phyloP scores from a whole-genome alignment of 2,113 vertebrate species.

The Damaliscus lunatus region DNA sequence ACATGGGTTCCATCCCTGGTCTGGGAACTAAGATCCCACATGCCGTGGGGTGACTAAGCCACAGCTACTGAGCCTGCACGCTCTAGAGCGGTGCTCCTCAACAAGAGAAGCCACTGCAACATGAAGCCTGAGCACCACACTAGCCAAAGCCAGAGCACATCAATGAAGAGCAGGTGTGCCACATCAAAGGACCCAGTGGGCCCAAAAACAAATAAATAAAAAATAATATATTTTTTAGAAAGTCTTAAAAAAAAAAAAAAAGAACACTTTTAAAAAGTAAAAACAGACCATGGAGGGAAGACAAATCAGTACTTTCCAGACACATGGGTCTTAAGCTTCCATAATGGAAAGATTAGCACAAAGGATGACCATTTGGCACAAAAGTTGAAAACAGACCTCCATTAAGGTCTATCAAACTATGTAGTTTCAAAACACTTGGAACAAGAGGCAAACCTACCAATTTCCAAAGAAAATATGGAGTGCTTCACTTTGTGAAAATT shows the following conservation, averaged over 20 bases:
- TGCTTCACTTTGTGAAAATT: background rate
- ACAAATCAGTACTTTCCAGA: background rate
- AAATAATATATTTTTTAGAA: background rate
- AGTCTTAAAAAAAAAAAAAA: background rate
- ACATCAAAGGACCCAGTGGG: background rate
- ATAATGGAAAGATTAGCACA: background rate
- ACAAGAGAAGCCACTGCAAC: background rate
- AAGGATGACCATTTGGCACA: background rate
- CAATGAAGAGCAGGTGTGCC: background rate
- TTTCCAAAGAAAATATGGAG: background rate
- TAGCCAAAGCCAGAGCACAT: background rate
- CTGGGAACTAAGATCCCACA: background rate
- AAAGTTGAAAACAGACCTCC: background rate
- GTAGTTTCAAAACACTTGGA: slow-evolving; percentile 10
- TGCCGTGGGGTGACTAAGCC: background rate
- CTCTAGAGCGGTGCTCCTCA: background rate
- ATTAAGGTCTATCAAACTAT: background rate
- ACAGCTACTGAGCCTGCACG: fast-evolving
- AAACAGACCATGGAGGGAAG: background rate
- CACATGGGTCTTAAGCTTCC: background rate
- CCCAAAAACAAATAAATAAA: background rate
- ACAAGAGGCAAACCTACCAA: background rate
- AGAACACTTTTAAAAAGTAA: background rate
- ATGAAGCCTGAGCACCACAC: background rate
- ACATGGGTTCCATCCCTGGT: background rate